phyloP scores from a whole-genome alignment of 2,797 vertebrate species.

The Propithecus perrieri region DNA sequence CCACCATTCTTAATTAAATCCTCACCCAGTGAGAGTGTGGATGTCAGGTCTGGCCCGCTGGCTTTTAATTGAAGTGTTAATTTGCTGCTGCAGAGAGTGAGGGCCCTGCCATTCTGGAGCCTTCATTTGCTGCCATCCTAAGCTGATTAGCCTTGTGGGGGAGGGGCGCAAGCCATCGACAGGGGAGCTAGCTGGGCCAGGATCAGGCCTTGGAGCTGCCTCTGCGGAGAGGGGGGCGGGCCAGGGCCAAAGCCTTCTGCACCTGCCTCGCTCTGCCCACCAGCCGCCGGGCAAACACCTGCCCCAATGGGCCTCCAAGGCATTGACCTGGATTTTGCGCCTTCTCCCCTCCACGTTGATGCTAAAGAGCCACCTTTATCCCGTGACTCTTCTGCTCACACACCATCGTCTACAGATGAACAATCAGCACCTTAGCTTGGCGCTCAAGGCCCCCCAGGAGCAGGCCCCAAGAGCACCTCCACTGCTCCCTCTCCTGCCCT shows the following conservation, averaged over 20 bases:
- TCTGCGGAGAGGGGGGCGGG: neutral
- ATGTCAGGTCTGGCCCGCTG: constrained; percentile 53
- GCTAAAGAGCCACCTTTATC: constrained; percentile 27
- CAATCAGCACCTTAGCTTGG: neutral
- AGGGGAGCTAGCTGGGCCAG: constrained; percentile 39
- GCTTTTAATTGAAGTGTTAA: constrained; percentile 76
- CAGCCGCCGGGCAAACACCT: constrained; percentile 66
- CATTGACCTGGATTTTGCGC: neutral
- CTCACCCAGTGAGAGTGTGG: constrained; percentile 32
- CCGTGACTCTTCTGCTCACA: neutral
- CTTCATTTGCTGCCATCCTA: constrained; percentile 64
- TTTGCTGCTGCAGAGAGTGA: constrained; percentile 50
- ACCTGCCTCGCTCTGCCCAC: constrained; percentile 55
- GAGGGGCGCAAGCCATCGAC: neutral
- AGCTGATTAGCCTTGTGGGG: constrained; percentile 70
- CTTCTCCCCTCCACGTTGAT: neutral
- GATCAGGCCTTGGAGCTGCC: constrained; percentile 42
- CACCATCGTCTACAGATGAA: neutral
- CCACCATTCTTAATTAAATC: constrained; percentile 61
- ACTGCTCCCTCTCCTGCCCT: neutral
- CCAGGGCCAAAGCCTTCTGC: constrained; percentile 38
- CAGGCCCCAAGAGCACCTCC: neutral
- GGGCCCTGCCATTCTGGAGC: neutral
- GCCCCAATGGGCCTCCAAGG: constrained; percentile 7
- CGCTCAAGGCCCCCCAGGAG: neutral